Conservation (phyloP, 2,797 vertebrate genomes). For the Muscicapa striata region DNA sequence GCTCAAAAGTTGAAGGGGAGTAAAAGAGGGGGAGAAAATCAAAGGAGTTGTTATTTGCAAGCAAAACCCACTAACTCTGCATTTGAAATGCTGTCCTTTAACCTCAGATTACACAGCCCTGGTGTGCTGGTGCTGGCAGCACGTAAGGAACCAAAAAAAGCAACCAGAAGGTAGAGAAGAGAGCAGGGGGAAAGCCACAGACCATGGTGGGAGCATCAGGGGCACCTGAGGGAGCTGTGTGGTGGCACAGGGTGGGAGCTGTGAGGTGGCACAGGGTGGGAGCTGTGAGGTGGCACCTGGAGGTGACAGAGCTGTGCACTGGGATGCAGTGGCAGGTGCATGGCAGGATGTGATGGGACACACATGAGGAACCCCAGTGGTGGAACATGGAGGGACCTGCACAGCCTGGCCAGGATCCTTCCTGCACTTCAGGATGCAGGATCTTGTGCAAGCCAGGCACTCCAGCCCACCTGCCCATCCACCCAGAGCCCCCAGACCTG, state of each 20-base stretch:
- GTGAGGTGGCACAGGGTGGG: too few relatives aligned
- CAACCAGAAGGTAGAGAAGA: background rate
- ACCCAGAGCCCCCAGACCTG: background rate
- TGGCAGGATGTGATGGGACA: rapidly evolving
- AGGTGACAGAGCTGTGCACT: too few relatives aligned
- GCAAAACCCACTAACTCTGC: background rate
- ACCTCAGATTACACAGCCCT: background rate
- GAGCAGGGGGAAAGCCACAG: background rate
- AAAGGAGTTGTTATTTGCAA: constrained; percentile 41
- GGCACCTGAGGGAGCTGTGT: rapidly evolving
- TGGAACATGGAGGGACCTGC: background rate
- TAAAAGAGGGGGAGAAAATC: background rate
- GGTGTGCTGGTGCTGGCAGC: background rate
- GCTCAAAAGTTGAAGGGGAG: constrained; percentile 42
- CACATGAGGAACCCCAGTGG: background rate
- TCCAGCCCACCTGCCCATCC: background rate
- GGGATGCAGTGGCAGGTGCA: rapidly evolving
- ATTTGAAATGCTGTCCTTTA: background rate
- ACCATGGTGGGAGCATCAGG: rapidly evolving
- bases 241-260: too few relatives aligned
- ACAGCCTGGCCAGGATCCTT: background rate
- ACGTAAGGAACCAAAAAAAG: background rate
- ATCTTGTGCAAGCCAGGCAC: background rate
- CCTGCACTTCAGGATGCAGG: background rate
- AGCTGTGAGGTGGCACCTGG: too few relatives aligned